Conservation (phyloP, 2,888 invertebrate species). For the Rhogogaster chlorosoma region DNA sequence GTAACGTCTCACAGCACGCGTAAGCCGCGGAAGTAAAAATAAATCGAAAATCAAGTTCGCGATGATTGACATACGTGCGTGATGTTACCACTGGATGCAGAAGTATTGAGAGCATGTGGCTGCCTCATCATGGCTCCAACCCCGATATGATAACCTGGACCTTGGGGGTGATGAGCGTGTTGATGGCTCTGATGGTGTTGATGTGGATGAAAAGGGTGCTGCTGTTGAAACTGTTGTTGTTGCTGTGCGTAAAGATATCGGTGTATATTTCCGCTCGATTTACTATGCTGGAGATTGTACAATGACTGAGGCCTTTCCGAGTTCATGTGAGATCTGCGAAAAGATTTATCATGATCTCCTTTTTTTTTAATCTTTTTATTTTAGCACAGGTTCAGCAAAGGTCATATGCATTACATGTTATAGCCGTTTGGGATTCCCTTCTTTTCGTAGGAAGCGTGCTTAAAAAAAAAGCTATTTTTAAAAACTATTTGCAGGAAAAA, state of each 20-base stretch:
- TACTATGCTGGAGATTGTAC: slow-evolving; percentile 83
- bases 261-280: slow-evolving; percentile 85
- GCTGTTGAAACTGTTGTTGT: slow-evolving; percentile 78
- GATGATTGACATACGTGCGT: slow-evolving; percentile 78
- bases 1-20: background rate
- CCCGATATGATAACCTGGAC: slow-evolving; percentile 35
- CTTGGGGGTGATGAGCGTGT: slow-evolving; percentile 59
- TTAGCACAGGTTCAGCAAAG: background rate
- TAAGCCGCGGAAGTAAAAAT: slow-evolving; percentile 22
- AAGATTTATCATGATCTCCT: slow-evolving; percentile 16
- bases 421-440: background rate
- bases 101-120: slow-evolving; percentile 75
- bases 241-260: slow-evolving; percentile 79
- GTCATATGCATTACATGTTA: background rate
- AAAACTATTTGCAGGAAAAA: background rate
- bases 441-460: background rate
- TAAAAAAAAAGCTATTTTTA: background rate
- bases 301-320: slow-evolving; percentile 75
- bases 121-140: slow-evolving; percentile 64
- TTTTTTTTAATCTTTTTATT: background rate
- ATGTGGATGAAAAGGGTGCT: slow-evolving; percentile 76
- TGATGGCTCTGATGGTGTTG: slow-evolving; percentile 61
- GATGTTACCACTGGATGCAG: slow-evolving; percentile 83
- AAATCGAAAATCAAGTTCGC: slow-evolving; percentile 42
- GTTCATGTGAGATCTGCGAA: slow-evolving; percentile 67